Percentiles rank a stretch among this genome's conserved stretches.
These are phyloP conservation scores for Amphilophus citrinellus DNA, from an alignment of 2,113 vertebrate species.

Conservation along the genomic window DNA sequence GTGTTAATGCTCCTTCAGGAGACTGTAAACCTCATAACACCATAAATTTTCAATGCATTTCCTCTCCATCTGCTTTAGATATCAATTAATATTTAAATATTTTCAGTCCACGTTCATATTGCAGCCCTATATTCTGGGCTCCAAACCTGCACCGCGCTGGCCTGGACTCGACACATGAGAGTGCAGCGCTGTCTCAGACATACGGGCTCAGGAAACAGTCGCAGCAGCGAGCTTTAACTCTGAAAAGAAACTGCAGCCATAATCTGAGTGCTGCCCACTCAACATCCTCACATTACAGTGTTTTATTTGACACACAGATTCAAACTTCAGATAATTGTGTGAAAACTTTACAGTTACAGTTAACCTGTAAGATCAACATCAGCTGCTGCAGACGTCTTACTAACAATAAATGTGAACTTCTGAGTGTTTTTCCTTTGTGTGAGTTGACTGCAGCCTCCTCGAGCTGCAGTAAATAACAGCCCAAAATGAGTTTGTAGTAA, in stretches of 20 bases:
- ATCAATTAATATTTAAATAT: slow-evolving; percentile 62
- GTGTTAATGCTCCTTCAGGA: slow-evolving; percentile 12
- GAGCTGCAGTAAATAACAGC: background rate
- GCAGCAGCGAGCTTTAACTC: background rate
- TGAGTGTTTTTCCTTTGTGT: background rate
- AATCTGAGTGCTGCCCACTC: background rate
- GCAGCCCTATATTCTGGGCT: slow-evolving; percentile 8
- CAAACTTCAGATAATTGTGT: background rate
- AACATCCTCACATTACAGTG: background rate
- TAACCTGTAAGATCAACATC: too few species aligned
- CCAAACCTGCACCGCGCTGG: background rate
- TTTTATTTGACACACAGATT: background rate
- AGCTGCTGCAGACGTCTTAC: too few species aligned
- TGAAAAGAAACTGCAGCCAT: slow-evolving; percentile 16
- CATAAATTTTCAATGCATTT: slow-evolving; percentile 52
- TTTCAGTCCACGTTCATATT: slow-evolving; percentile 32
- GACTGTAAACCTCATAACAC: slow-evolving; percentile 20
- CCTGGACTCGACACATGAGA: slow-evolving; percentile 15
- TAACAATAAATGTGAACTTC: too few species aligned
- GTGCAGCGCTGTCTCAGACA: background rate
- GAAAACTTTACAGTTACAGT: background rate
- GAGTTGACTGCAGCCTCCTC: background rate
- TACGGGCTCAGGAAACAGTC: slow-evolving; percentile 24
- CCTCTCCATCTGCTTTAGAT: slow-evolving; percentile 39
- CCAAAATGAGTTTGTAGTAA: background rate